Percentiles rank a stretch among this genome's conserved stretches.
These are phyloP conservation scores for Neodiprion fabricii DNA, from an alignment of 1,140 invertebrate species.

Conservation along the genomic window DNA sequence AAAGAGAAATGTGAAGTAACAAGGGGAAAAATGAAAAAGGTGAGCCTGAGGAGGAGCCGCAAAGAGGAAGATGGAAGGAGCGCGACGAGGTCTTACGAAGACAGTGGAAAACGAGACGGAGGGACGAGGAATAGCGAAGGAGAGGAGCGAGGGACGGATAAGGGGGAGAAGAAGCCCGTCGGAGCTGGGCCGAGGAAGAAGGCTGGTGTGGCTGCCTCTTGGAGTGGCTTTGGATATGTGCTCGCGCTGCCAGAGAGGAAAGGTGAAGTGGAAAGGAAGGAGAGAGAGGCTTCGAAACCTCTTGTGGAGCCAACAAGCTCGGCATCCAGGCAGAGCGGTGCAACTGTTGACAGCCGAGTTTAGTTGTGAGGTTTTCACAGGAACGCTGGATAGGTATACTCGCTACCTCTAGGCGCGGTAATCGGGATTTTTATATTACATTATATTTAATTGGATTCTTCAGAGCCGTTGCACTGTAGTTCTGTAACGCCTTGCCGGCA, in stretches of 20 bases:
- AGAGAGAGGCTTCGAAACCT: background rate
- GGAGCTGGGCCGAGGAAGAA: too few species aligned
- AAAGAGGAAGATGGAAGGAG: background rate
- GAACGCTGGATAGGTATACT: background rate
- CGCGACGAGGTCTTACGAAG: background rate
- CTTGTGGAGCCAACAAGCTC: background rate
- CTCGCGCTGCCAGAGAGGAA: too few species aligned
- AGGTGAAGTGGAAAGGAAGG: background rate
- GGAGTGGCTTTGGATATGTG: too few species aligned
- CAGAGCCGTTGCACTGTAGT: background rate
- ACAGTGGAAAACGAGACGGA: background rate
- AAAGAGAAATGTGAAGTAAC: conserved; percentile 4
- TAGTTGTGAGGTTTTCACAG: background rate
- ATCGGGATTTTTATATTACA: background rate
- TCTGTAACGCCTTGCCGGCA: background rate
- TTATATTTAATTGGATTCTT: conserved; percentile 6
- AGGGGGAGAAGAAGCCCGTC: too few species aligned
- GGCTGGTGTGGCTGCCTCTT: too few species aligned
- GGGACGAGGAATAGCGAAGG: background rate
- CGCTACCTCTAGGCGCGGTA: background rate
- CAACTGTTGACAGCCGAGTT: background rate
- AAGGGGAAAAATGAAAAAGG: background rate
- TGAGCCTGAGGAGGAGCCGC: background rate
- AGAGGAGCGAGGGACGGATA: too few species aligned
- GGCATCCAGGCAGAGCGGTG: background rate